phyloP scores from a whole-genome alignment of 2,113 vertebrate species.

The Vicugna pacos region DNA sequence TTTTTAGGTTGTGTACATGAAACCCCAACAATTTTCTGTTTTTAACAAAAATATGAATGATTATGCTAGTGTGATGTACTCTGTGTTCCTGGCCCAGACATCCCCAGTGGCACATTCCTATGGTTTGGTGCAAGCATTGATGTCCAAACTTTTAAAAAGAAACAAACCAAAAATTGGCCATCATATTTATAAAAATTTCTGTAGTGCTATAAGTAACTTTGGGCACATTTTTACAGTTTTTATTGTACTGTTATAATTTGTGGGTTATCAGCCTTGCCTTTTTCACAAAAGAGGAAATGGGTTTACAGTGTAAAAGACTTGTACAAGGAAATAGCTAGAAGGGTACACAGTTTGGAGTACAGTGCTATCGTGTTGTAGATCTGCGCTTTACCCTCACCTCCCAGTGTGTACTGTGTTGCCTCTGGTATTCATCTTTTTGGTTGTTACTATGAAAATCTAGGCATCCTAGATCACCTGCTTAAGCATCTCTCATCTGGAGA shows the following conservation, averaged over 20 bases:
- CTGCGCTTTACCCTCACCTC: neutral
- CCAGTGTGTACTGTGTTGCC: neutral
- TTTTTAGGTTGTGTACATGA: constrained; percentile 8
- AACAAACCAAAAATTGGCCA: neutral
- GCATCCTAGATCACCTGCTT: neutral
- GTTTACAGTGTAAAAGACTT: neutral
- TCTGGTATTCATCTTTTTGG: neutral
- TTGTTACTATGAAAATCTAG: neutral
- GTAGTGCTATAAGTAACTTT: constrained; percentile 7
- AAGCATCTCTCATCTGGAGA: neutral
- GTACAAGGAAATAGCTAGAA: neutral
- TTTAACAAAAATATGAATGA: neutral
- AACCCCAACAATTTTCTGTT: neutral
- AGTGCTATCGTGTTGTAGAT: neutral
- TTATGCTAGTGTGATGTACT: neutral
- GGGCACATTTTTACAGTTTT: constrained; percentile 5
- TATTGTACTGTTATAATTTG: neutral
- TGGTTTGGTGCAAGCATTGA: neutral
- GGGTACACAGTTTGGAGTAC: neutral
- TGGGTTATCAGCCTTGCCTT: neutral
- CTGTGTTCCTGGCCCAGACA: neutral
- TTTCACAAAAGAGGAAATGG: neutral
- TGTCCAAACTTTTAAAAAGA: neutral
- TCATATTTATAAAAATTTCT: constrained; percentile 42
- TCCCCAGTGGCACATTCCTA: neutral